A percentile compares a stretch with the other conserved stretches of the same genome.
Evolutionary conservation across 2,888 invertebrate genomes (phyloP).

Genomic region (Lacanobia wlatinum): DNA sequence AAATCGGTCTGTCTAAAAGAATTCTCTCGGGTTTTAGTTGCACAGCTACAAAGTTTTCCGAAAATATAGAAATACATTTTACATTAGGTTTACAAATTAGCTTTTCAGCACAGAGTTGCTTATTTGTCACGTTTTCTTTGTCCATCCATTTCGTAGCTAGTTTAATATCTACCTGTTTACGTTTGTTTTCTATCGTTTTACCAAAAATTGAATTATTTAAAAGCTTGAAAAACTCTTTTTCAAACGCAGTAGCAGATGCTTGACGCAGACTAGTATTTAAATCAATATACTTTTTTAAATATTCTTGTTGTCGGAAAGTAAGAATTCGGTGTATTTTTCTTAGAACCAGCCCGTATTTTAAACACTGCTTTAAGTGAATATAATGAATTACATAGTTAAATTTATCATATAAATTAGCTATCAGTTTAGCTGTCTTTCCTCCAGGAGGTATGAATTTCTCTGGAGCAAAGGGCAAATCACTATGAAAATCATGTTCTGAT

Average conservation of each 20-base stretch:
- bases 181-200: neutral
- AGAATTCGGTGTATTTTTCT: too few species aligned
- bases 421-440: too few species aligned
- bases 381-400: too few species aligned
- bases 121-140: neutral
- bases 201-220: neutral
- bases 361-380: too few species aligned
- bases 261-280: neutral
- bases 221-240: neutral
- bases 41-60: constrained; percentile 12
- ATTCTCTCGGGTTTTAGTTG: constrained; percentile 3
- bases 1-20: constrained; percentile 16
- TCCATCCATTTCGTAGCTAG: neutral
- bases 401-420: too few species aligned
- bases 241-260: neutral
- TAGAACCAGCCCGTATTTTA: too few species aligned
- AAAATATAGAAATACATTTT: constrained; percentile 1
- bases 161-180: neutral
- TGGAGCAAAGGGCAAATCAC: too few species aligned
- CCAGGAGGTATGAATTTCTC: neutral
- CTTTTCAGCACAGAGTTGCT: neutral
- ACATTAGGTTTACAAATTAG: constrained; percentile 7
- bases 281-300: neutral
- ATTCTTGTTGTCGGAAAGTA: too few species aligned
- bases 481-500: too few species aligned